Evolutionary conservation across 2,797 vertebrate genomes (phyloP), one percentile per base, ranked within the genome.

Genomic region (Coendou prehensilis): DNA sequence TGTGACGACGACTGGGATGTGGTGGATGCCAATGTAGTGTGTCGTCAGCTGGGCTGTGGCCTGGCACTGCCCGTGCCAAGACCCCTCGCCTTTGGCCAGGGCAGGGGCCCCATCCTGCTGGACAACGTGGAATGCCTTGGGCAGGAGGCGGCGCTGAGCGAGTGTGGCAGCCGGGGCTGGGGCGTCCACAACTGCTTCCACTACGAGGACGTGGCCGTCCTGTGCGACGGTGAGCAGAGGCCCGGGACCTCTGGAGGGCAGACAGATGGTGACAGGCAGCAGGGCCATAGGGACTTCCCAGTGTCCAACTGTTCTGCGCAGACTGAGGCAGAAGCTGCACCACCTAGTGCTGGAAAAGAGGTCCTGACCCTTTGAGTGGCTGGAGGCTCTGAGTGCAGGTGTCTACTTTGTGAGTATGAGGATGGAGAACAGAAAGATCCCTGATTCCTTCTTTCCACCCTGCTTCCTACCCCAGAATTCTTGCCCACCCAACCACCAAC

Each of bases 1-100:
- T 99, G 99, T 0, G 99, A 99, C 0, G 99, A 99, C 0, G 99
- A 99, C 98, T 99, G 99, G 99, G 99, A 99, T 98, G 99, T 99
- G 87, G 99, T 99, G 98, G 99, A 99, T 0, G 99, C 99, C 98
- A 99, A 99, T 0, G 99, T 99, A 93, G 99, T 99, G 96, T 99
- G 99, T 69, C 99, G 98, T 52, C 99, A 99, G 98, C 98, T 99
- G 98, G 98, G 98, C 93, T 99, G 99, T 0, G 99, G 99, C 14
- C 97, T 98, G 0, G 99, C 99, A 0, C 93, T 99, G 84, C 96
- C 99, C 0, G 98, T 99, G 75, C 99, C 99, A 0, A 98, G 99
- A 10, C 99, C 99, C 98, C 99, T 99, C 13, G 97, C 98, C 97
- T 99, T 99, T 0, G 99, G 99, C 92, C 99, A 99, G 86, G 99